Evolutionary conservation across 2,888 invertebrate species (phyloP), one percentile per base, ranked within the genome.

Genomic region (Phymatocera aterrima): DNA sequence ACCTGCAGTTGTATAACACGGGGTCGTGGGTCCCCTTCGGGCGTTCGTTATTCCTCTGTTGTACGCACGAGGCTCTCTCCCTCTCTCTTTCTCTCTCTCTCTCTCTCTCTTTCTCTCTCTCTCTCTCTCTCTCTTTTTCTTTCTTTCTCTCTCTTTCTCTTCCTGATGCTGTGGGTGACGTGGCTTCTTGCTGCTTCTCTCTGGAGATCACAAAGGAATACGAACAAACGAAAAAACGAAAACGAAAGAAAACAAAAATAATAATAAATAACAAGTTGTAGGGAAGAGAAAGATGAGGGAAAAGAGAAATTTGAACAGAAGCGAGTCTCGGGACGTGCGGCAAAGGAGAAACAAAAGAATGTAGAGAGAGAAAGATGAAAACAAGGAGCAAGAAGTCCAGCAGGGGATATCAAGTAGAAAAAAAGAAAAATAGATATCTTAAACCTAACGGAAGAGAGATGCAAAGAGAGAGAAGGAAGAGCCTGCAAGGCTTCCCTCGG

Each of bases 1-100:
- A 28, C 72, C 24, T n/a, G n/a, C n/a, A 72, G 72, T 72, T 51
- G 72, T 72, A 72, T 51, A 72, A 72, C 48, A 72, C 34, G 6
- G 70, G 48, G 18, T 6, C 3, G 3, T 46, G 3, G 24, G 12
- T 57, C 24, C 24, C 57, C 28, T 72, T 46, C 24, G 40, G 72
- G 51, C 34, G 72, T 31, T 72, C 31, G 21, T 46, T 24, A 46
- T 40, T 51, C 43, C 24, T 72, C 72, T 34, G 72, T 48, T 72
- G 31, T 70, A 57, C 57, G 24, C 28, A 57, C 28, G n/a, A n/a
- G n/a, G n/a, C n/a, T n/a, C n/a, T n/a, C n/a, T n/a, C n/a, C n/a
- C n/a, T n/a, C n/a, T n/a, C n/a, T n/a, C n/a, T n/a, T n/a, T n/a
- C n/a, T n/a, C n/a, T n/a, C n/a, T n/a, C n/a, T n/a, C n/a, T n/a